Base-by-base conservation (phyloP, 1,140 invertebrate genomes). In the Drosophila jambulina region DNA sequence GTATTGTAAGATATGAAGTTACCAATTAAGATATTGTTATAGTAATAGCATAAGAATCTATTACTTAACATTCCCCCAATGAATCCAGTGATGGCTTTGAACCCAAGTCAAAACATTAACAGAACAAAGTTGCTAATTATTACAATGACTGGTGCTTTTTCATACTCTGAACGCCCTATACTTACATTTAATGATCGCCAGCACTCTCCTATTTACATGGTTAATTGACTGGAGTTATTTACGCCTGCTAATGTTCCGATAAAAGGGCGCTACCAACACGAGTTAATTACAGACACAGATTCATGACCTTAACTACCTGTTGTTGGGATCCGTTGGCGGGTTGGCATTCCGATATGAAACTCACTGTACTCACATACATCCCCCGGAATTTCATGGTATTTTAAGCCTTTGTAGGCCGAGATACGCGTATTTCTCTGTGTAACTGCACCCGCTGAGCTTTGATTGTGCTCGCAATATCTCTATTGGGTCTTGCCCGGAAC, bases 371-470 rank as follows among this genome's bases (percentile, higher is more conserved):
- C 8, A 25, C 32, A 60, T 10, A 13, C 40, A 64, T 15, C 4
- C 12, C 36, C 4, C 3, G 15, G 21, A 51, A 51, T 42, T 27
- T 19, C 38, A 10, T 15, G 21, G 15, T 32, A 38, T 46, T 45
- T 45, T 15, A 36, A 1, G 48, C 49, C 23, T 58, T 71, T 58
- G 49, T 48, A 17, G 10, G 10, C 6, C 8, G 36, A 36, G 9
- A 43, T 36, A 15, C 15, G 15, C 3, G 34, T 54, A 53, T 53
- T 25, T 17, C 27, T n/a, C 23, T 27, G 63, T 23, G 45, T n/a
- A 68, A 68, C 29, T 68, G 51, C 49, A 32, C 46, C 67, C 65
- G 46, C 45, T 27, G 67, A 72, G 48, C 43, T 25, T 70, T 71
- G 64, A 40, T 70, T 69, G 36, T 32, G n/a, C 7, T 70, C n/a